These are phyloP conservation scores for Dynastes hyllus DNA, from an alignment of 2,888 invertebrate species.

Conservation along the genomic window DNA sequence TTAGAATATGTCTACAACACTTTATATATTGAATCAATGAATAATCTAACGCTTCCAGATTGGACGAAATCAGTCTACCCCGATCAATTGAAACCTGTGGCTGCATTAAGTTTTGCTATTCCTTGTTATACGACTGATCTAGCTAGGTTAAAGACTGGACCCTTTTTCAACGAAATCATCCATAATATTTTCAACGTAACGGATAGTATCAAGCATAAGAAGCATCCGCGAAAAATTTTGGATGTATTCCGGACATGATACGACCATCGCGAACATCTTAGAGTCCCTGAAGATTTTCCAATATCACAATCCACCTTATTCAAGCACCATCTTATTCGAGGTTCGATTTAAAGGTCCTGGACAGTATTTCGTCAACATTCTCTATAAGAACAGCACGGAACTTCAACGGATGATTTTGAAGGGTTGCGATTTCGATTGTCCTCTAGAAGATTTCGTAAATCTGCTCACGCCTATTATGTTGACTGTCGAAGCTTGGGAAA, in stretches of 20 bases:
- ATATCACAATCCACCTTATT: conserved; percentile 80
- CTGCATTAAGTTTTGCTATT: conserved; percentile 76
- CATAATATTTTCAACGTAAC: conserved; percentile 73
- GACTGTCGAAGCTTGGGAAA: conserved; percentile 77
- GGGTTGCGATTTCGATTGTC: conserved; percentile 79
- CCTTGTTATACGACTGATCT: conserved; percentile 74
- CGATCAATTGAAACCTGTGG: conserved; percentile 76
- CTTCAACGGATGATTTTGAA: conserved; percentile 77
- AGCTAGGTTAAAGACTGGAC: conserved; percentile 77
- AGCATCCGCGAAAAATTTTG: conserved; percentile 74
- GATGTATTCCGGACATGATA: conserved; percentile 88
- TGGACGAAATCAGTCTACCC: conserved; percentile 75
- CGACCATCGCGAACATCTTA: conserved; percentile 83
- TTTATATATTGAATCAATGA: conserved; percentile 79
- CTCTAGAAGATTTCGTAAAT: conserved; percentile 75
- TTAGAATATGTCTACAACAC: conserved; percentile 79
- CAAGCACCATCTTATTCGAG: conserved; percentile 83
- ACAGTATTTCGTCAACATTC: conserved; percentile 66
- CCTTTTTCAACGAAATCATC: conserved; percentile 81
- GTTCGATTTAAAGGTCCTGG: conserved; percentile 72
- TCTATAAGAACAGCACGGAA: conserved; percentile 81
- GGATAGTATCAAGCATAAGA: conserved; percentile 7
- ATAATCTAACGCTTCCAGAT: conserved; percentile 72
- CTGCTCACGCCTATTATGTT: conserved; percentile 76
- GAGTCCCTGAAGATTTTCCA: conserved; percentile 82